phyloP scores from a whole-genome alignment of 2,888 invertebrate species.

The Diplazon laetatorius region DNA sequence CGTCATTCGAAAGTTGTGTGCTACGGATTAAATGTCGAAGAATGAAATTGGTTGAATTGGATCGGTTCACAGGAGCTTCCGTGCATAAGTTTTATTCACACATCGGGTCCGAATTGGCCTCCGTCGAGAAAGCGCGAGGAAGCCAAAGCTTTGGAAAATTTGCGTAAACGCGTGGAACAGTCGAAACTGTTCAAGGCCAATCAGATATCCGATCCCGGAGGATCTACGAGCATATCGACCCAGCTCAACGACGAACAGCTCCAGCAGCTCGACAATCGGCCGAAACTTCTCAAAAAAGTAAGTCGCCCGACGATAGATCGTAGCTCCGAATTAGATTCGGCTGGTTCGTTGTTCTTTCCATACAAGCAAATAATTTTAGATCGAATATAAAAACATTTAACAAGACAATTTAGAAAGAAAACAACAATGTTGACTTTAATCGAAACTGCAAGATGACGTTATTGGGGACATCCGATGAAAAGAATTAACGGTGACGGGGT shows the following conservation, averaged over 20 bases:
- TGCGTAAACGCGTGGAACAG: slow-evolving; percentile 87
- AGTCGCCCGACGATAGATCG: slow-evolving; percentile 47
- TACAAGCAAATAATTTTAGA: not conserved
- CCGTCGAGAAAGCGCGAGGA: slow-evolving; percentile 88
- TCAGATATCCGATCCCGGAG: slow-evolving; percentile 81
- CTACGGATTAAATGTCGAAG: not conserved
- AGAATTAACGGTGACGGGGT: slow-evolving; percentile 26
- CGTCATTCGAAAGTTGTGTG: not conserved
- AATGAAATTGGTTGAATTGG: too few relatives aligned
- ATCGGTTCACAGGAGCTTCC: slow-evolving; percentile 68
- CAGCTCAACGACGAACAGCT: slow-evolving; percentile 73
- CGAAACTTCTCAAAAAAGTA: slow-evolving; percentile 85
- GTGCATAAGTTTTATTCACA: slow-evolving; percentile 77
- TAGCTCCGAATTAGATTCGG: too few relatives aligned
- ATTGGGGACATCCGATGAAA: slow-evolving; percentile 37
- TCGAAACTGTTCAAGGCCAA: slow-evolving; percentile 84
- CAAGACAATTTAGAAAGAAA: not conserved
- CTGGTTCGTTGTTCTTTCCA: not conserved
- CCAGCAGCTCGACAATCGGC: slow-evolving; percentile 87
- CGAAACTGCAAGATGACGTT: slow-evolving; percentile 16
- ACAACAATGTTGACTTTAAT: not conserved
- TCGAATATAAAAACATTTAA: not conserved
- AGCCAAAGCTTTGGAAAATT: slow-evolving; percentile 87
- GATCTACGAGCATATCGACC: slow-evolving; percentile 75
- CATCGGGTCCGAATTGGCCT: slow-evolving; percentile 83